A percentile compares a stretch with the other conserved stretches of the same genome.
phyloP scores from a whole-genome alignment of 1,140 invertebrate genomes.

The Goniozus legneri region DNA sequence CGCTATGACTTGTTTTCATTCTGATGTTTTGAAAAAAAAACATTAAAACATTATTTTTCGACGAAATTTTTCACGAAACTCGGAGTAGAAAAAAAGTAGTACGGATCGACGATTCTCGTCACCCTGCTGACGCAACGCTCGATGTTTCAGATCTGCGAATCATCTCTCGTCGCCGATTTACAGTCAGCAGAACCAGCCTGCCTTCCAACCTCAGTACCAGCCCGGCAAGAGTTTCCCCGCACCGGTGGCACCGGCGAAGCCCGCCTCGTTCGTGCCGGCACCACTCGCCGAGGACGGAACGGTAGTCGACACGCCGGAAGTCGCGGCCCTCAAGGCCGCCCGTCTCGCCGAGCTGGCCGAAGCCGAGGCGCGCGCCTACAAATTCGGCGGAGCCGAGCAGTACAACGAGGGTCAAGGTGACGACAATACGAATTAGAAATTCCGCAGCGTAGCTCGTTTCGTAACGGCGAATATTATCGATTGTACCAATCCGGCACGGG shows the following conservation, averaged over 20 bases:
- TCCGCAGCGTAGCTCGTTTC: too few relatives aligned
- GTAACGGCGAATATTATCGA: too few relatives aligned
- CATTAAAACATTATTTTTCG: too few relatives aligned
- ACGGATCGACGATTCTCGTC: too few relatives aligned
- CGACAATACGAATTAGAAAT: too few relatives aligned
- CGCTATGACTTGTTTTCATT: too few relatives aligned
- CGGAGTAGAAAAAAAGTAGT: too few relatives aligned
- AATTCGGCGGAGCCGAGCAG: conserved; percentile 48
- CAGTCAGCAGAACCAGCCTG: background rate
- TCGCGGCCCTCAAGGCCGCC: conserved; percentile 55
- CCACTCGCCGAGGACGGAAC: conserved; percentile 59
- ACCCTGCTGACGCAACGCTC: conserved; percentile 12
- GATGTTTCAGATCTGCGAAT: conserved; percentile 9
- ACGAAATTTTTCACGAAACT: too few relatives aligned
- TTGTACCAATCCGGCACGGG: too few relatives aligned
- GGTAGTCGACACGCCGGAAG: conserved; percentile 61
- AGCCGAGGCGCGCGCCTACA: conserved; percentile 54
- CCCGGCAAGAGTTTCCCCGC: conserved; percentile 23
- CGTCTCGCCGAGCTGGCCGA: conserved; percentile 47
- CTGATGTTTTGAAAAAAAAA: too few relatives aligned
- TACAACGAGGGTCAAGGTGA: conserved; percentile 12
- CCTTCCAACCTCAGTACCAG: conserved; percentile 23
- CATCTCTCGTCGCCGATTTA: conserved; percentile 1
- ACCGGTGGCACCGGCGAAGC: conserved; percentile 14
- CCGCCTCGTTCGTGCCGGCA: conserved; percentile 49